Conservation (phyloP, 2,113 vertebrate genomes). For the Hirundichthys speculiger region DNA sequence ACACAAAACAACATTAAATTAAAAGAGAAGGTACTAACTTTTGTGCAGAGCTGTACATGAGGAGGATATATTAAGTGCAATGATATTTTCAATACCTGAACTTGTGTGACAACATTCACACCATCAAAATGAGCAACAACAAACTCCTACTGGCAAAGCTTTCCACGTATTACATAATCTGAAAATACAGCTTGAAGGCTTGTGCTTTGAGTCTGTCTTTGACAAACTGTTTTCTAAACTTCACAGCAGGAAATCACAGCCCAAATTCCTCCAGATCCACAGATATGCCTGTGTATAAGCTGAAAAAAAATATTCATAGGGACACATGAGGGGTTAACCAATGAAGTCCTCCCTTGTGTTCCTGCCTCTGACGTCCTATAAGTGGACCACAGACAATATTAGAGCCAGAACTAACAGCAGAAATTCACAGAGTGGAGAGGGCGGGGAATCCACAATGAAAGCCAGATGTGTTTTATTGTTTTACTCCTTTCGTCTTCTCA, state of each 20-base stretch:
- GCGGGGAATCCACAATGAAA: constrained; percentile 66
- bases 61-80: not conserved
- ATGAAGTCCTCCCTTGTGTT: constrained; percentile 29
- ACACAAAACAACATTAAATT: no score
- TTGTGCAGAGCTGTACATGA: not conserved
- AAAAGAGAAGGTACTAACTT: no score
- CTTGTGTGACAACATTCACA: not conserved
- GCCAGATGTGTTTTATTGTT: constrained; percentile 73
- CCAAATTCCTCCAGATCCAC: constrained; percentile 25
- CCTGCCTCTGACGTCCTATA: constrained; percentile 11
- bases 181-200: not conserved
- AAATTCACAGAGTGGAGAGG: constrained; percentile 42
- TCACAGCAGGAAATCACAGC: constrained; percentile 33
- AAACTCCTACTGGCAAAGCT: constrained; percentile 37
- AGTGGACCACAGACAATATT: constrained; percentile 39
- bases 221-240: constrained; percentile 25
- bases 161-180: constrained; percentile 48
- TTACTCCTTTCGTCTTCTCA: constrained; percentile 42
- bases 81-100: not conserved
- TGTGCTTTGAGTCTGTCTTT: constrained; percentile 1
- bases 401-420: constrained; percentile 66
- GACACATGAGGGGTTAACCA: constrained; percentile 18
- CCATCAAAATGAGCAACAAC: constrained; percentile 13
- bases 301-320: constrained; percentile 10
- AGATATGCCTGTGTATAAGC: constrained; percentile 7